Percentiles rank a stretch among this genome's conserved stretches.
Evolutionary conservation across 2,888 invertebrate genomes (phyloP).

Genomic region (Drosophila testacea): DNA sequence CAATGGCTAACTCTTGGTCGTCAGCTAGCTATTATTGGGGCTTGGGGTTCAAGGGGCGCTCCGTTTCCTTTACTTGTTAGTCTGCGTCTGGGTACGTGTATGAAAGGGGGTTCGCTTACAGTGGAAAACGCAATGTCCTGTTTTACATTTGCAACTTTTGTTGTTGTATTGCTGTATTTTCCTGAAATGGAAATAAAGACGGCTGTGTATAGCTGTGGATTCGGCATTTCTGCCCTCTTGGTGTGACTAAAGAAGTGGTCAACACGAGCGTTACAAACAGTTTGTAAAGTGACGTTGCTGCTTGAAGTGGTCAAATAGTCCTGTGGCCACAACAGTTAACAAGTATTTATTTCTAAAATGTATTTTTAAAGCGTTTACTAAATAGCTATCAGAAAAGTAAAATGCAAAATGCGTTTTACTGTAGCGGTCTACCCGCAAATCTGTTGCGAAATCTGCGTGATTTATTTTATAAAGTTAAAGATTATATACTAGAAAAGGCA

Average conservation of each 20-base stretch:
- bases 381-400: conserved; percentile 3
- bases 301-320: conserved; percentile 39
- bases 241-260: conserved; percentile 37
- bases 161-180: conserved; percentile 41
- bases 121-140: conserved; percentile 74
- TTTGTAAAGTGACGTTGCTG: conserved; percentile 52
- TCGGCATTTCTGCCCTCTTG: conserved; percentile 38
- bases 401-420: conserved; percentile 60
- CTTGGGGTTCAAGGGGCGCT: conserved; percentile 12
- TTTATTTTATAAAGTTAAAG: conserved; percentile 49
- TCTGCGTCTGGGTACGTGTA: background rate
- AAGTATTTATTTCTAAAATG: conserved; percentile 28
- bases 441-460: conserved; percentile 44
- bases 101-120: conserved; percentile 14
- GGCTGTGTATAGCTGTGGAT: conserved; percentile 16
- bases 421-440: conserved; percentile 40
- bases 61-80: background rate
- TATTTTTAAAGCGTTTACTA: conserved; percentile 2
- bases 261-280: conserved; percentile 55
- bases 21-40: conserved; percentile 10
- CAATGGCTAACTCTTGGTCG: conserved; percentile 51
- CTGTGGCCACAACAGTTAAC: conserved; percentile 9
- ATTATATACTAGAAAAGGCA: conserved; percentile 68
- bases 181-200: conserved; percentile 60
- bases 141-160: conserved; percentile 73